Conservation (phyloP, 2,888 invertebrate genomes). For the Piscicola geometra region DNA sequence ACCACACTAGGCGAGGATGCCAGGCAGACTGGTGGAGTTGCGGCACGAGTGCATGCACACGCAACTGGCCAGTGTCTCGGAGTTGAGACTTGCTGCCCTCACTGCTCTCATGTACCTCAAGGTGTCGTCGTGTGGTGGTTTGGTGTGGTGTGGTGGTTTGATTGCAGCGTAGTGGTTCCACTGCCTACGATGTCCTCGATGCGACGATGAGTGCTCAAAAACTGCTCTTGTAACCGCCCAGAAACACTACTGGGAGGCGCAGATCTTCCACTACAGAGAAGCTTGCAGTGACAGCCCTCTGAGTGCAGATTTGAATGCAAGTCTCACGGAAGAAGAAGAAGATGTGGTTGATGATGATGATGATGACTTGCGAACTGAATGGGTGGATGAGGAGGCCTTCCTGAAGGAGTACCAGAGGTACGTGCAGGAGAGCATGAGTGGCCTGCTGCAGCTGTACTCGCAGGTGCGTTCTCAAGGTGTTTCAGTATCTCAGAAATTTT, state of each 20-base stretch:
- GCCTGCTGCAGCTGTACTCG: too few relatives aligned
- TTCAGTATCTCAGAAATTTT: too few relatives aligned
- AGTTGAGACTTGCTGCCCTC: background rate
- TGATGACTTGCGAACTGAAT: background rate
- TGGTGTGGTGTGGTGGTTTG: too few relatives aligned
- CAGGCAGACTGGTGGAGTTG: constrained; percentile 3
- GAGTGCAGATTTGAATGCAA: too few relatives aligned
- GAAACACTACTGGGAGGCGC: constrained; percentile 11
- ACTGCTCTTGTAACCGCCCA: background rate
- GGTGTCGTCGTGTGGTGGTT: background rate
- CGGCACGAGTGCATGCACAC: constrained; percentile 4
- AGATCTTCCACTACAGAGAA: background rate
- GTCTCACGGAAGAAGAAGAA: background rate
- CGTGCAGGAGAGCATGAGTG: background rate
- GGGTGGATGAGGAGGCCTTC: constrained; percentile 11
- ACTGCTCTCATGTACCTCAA: background rate
- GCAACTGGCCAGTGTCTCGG: background rate
- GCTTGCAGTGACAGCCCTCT: background rate
- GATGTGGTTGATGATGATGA: background rate
- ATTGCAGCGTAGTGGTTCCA: too few relatives aligned
- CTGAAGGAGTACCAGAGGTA: background rate
- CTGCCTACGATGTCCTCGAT: too few relatives aligned
- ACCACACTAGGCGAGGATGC: background rate
- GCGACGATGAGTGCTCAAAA: too few relatives aligned
- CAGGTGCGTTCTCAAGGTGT: too few relatives aligned